phyloP scores from a whole-genome alignment of 2,888 invertebrate genomes.

The Pantelozetes paolii region DNA sequence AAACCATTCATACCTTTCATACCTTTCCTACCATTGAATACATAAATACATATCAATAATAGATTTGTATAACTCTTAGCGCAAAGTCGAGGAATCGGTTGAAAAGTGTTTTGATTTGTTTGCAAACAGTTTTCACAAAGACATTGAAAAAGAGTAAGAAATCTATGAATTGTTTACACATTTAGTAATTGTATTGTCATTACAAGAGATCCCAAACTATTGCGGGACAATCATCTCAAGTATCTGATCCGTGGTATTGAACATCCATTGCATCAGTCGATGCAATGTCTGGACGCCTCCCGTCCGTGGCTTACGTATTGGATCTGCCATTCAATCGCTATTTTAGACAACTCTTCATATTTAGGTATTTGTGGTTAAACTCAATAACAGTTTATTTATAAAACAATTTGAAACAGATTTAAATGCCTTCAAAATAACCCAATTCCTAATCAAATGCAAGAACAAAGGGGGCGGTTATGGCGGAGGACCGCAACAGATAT shows the following conservation, averaged over 20 bases:
- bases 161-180: not conserved
- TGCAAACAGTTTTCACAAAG: slow-evolving; percentile 18
- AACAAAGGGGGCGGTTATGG: slow-evolving; percentile 54
- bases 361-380: slow-evolving; percentile 4
- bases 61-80: slow-evolving; percentile 17
- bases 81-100: slow-evolving; percentile 43
- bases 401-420: not conserved
- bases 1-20: not conserved
- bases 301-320: slow-evolving; percentile 96
- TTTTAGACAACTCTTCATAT: slow-evolving; percentile 61
- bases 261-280: slow-evolving; percentile 44
- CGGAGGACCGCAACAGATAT: slow-evolving; percentile 86
- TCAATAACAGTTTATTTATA: no score
- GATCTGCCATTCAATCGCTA: slow-evolving; percentile 83
- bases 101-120: slow-evolving; percentile 43
- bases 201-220: slow-evolving; percentile 22
- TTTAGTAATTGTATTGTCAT: no score
- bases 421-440: slow-evolving; percentile 12
- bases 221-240: slow-evolving; percentile 42
- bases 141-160: slow-evolving; percentile 42
- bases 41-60: not conserved
- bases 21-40: not conserved
- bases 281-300: slow-evolving; percentile 80
- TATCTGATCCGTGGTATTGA: slow-evolving; percentile 45
- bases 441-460: slow-evolving; percentile 39